Conservation (phyloP, 2,113 vertebrate genomes). For the human region DNA sequence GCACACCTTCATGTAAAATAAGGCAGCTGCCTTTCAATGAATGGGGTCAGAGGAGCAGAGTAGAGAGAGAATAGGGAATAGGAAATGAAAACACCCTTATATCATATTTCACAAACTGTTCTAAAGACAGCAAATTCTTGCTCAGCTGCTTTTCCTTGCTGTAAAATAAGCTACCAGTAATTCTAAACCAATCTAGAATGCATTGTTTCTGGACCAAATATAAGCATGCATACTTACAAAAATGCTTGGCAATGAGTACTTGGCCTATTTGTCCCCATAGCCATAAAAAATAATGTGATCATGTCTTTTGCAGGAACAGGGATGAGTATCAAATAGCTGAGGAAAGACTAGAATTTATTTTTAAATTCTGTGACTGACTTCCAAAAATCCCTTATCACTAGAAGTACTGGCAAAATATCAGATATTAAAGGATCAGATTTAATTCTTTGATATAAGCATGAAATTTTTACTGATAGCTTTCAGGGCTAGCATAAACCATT, state of each 20-base stretch:
- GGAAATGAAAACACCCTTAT: slow-evolving; percentile 68
- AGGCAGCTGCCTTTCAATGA: not conserved
- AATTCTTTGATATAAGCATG: slow-evolving; percentile 83
- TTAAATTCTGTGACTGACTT: slow-evolving; percentile 36
- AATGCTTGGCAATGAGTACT: slow-evolving; percentile 67
- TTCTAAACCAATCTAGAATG: slow-evolving; percentile 59
- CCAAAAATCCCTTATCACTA: slow-evolving; percentile 40
- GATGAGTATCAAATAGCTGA: slow-evolving; percentile 22
- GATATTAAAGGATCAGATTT: slow-evolving; percentile 57
- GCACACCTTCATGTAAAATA: not conserved
- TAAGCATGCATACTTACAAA: slow-evolving; percentile 60
- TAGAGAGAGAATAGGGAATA: slow-evolving; percentile 6
- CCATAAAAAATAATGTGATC: too few relatives aligned
- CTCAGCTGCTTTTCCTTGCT: slow-evolving; percentile 56
- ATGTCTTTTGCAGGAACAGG: too few relatives aligned
- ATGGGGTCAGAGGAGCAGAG: too few relatives aligned
- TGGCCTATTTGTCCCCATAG: slow-evolving; percentile 40
- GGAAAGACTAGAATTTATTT: slow-evolving; percentile 59
- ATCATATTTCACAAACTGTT: slow-evolving; percentile 63
- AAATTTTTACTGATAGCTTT: slow-evolving; percentile 64
- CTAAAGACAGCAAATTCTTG: slow-evolving; percentile 61
- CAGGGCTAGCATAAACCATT: slow-evolving; percentile 49
- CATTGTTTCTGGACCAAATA: slow-evolving; percentile 59
- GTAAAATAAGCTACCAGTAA: slow-evolving; percentile 64
- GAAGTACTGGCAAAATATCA: slow-evolving; percentile 45